Percentiles rank a stretch among this genome's conserved stretches.
phyloP scores from a whole-genome alignment of 1,140 invertebrate species.

The Tetranychus urticae region DNA sequence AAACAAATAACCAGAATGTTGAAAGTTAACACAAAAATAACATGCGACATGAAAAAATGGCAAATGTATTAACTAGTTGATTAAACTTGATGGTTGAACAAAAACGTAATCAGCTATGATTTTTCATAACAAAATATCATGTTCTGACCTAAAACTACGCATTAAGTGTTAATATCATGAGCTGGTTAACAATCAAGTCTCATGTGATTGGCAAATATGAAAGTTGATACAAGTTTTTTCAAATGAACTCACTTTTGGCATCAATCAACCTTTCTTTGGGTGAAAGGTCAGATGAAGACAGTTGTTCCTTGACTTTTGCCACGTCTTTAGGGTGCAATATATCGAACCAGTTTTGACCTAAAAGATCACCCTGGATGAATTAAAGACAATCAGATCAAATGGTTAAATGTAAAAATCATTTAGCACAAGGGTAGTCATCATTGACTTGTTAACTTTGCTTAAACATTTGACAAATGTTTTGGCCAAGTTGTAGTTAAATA shows the following conservation, averaged over 20 bases:
- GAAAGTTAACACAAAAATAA: no score
- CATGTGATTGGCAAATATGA: no score
- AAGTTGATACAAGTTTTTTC: neutral
- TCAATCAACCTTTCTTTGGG: conserved; percentile 69
- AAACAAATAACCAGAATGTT: no score
- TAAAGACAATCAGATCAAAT: conserved; percentile 2
- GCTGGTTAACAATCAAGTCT: neutral
- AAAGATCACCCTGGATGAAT: conserved; percentile 42
- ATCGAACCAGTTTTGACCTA: conserved; percentile 82
- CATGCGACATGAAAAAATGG: no score
- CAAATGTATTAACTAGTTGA: no score
- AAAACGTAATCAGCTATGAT: no score
- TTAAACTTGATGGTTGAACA: no score
- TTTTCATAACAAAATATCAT: no score
- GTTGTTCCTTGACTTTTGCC: conserved; percentile 77
- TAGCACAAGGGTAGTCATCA: no score
- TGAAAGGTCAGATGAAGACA: conserved; percentile 66
- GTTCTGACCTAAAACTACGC: no score
- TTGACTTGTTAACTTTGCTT: neutral
- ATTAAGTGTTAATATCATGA: neutral
- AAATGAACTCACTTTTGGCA: conserved; percentile 49
- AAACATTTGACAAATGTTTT: no score
- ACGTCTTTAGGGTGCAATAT: conserved; percentile 84
- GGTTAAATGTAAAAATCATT: neutral
- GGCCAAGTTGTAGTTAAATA: no score